Evolutionary conservation across 2,797 vertebrate species (phyloP), one percentile per base, ranked within the genome.

Genomic region (Myotis vivesi): DNA sequence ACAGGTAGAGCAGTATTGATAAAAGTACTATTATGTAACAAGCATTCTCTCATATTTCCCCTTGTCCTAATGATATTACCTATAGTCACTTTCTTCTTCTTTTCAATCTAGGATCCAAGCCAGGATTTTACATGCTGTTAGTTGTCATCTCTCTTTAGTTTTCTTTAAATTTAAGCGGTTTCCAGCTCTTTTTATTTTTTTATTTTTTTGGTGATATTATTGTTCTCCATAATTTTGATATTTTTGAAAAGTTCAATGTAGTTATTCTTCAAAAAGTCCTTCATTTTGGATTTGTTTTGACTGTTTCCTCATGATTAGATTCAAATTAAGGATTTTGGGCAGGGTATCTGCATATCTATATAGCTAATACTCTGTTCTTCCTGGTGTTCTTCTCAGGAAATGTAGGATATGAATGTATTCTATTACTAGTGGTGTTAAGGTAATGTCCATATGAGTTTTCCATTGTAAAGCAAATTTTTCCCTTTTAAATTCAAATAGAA

Each of bases 201-300:
- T 69, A 11, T 23, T 12, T 69, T 55, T 33, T 25, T 33, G 17
- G 1, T 80, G n/a, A 3, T 53, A 9, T 9, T 33, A 3, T 55
- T 69, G 1, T 82, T 89, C 75, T 72, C 30, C 4, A 30, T 44
- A 44, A 28, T 20, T n/a, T 33, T 72, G 46, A 51, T 73, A 69
- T 46, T 62, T 51, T 46, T 53, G 17, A 41, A 46, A 89, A 93
- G 7, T 68, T 46, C 3, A 30, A 46, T 44, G 15, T 66, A 25
- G 11, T 59, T 72, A 46, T 80, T 96, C 77, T 91, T 2, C 49
- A 82, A 28, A 89, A 77, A 69, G 36, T 41, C 25, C 33, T 91
- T 76, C 55, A 41, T 85, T 92, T 92, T 64, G n/a, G 33, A 59
- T 73, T 89, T 79, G 10, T 79, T 88, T 88, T 30, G 28, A 75